These are phyloP conservation scores for Esox lucius DNA, from an alignment of 2,797 vertebrate genomes.

Conservation along the genomic window DNA sequence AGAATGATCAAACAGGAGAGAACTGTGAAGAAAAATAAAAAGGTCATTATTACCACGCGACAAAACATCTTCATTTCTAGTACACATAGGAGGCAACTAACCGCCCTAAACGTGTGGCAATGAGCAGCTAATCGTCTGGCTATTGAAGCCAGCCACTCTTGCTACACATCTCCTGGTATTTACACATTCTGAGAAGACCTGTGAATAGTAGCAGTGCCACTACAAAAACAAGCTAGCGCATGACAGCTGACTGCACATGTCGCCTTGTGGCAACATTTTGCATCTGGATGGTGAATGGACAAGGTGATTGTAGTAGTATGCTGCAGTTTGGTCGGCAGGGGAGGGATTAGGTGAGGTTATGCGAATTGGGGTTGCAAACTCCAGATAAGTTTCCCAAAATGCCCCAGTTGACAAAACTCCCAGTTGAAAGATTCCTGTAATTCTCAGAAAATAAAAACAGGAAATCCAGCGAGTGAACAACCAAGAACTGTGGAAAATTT, in stretches of 20 bases:
- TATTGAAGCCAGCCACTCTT: background rate
- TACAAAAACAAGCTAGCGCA: constrained; percentile 18
- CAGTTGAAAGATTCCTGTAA: no score
- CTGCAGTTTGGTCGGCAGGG: background rate
- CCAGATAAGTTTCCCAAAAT: no score
- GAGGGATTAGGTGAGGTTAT: constrained; percentile 15
- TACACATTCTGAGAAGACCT: constrained; percentile 13
- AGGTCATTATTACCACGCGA: background rate
- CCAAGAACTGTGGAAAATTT: no score
- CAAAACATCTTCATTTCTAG: background rate
- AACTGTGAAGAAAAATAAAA: constrained; percentile 68
- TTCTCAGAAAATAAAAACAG: no score
- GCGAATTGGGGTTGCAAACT: constrained; percentile 34
- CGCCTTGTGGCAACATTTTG: constrained; percentile 56
- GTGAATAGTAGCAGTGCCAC: constrained; percentile 39
- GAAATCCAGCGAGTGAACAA: no score
- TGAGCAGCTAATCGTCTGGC: background rate
- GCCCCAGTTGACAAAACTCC: no score
- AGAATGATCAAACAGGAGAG: constrained; percentile 85
- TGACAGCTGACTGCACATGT: constrained; percentile 35
- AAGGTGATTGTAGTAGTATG: constrained; percentile 12
- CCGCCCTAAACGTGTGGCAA: background rate
- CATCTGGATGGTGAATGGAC: constrained; percentile 47
- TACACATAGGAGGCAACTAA: constrained; percentile 24
- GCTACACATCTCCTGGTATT: background rate